Evolutionary conservation across 1,140 invertebrate genomes (phyloP), one percentile per base, ranked within the genome.

Genomic region (Gonatopus flavifemur): DNA sequence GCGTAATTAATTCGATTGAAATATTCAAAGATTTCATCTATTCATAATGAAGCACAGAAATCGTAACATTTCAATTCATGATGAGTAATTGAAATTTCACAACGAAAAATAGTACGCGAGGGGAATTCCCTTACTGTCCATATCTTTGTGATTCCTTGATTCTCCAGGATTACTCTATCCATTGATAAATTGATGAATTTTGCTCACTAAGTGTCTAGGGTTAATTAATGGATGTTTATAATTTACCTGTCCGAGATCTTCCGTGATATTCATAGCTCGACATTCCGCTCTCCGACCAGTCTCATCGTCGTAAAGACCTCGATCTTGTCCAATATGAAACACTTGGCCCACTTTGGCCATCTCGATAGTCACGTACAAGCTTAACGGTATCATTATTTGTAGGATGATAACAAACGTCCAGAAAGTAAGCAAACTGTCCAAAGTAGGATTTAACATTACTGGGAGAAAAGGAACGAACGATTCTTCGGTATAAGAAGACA

Each of bases 341-440:
- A 98, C 89, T 81, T 99, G 96, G 22, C 93, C 85, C 31, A 98
- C 83, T 79, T 98, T 98, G 41, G 96, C 93, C 80, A 98, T 86
- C 80, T 99, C 96, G 61, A 98, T 87, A 3, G 94, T 96, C 4
- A 98, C 95, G 74, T 98, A 98, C 42, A 99, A 76, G 2, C 95
- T 96, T 13, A 99, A 78, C 1, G 96, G 96, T 75, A 99, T 98
- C 88, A 98, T 94, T 25, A 97, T 89, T 84, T 98, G 94, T 37
- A 96, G 83, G 53, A 97, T 90, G 67, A 98, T 96, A 44, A 98
- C 88, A 73, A 93, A 97, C 2, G 92, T 96, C 88, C 93, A 96
- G 78, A 98, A 97, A 45, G 89, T 90, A 35, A 94, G 78, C 71
- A 96, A 87, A 6, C 90, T 90, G 75, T 96, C 91, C 64, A 85